Base-by-base conservation (phyloP, 2,113 vertebrate genomes). In the Stegostoma tigrinum region DNA sequence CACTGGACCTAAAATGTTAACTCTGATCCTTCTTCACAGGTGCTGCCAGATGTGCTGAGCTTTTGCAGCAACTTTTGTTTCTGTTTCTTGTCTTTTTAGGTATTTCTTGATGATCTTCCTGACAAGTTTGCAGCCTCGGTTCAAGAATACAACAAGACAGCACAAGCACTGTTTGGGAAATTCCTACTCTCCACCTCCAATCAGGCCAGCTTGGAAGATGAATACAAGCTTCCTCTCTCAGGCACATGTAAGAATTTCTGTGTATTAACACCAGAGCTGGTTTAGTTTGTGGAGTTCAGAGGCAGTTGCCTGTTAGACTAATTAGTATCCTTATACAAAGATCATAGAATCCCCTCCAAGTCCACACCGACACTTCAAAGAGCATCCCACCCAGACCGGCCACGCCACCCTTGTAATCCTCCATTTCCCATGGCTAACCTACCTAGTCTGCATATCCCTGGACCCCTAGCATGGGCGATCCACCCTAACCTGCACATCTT, bases 141-240 rank as follows among this genome's bases (percentile, higher is more conserved):
- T 61, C 21, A 96, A 14, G 96, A 97, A 6, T 96, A 96, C 96
- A 97, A 97, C 45, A 68, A 10, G 66, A 96, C 96, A 96, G 95
- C 96, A 72, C 0, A 95, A n/a, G 75, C 96, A 45, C 96, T 97
- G 24, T 97, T 96, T 96, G 96, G 96, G 95, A 96, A 96, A 68
- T 97, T 97, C 95, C 96, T 97, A 70, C 95, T 96, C 91, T 96
- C 96, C 52, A 42, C 87, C 95, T 96, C 97, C 42, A 96, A 96
- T 1, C 85, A 97, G 96, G 96, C 96, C 90, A 96, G 97, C 86
- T 96, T 95, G 94, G 95, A 96, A 48, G 95, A 97, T 96, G 97
- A 97, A 96, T 97, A 96, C 55, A 96, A 96, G 52, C 96, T 97
- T 78, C 96, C 97, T 85, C 95, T 97, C 64, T 97, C 97, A 96